These are phyloP conservation scores for Hemiscyllium ocellatum DNA, from an alignment of 2,113 vertebrate species.

Conservation along the genomic window DNA sequence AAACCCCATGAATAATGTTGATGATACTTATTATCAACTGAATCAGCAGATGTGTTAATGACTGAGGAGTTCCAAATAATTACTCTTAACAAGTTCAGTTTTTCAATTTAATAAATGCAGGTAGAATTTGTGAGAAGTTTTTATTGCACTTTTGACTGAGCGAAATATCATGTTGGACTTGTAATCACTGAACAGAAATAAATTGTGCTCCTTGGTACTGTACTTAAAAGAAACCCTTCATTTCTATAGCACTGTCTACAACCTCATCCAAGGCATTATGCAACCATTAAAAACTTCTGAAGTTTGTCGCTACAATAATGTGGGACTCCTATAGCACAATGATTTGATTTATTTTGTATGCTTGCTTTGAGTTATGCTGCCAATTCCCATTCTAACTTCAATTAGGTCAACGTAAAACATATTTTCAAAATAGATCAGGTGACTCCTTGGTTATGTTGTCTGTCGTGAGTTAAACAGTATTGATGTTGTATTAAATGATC, in stretches of 20 bases:
- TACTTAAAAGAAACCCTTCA: background rate
- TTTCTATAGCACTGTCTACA: background rate
- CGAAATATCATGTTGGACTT: background rate
- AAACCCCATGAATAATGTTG: background rate
- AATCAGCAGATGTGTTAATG: background rate
- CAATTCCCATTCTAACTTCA: background rate
- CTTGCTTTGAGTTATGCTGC: background rate
- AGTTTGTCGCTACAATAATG: background rate
- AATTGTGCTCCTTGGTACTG: background rate
- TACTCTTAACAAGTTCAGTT: background rate
- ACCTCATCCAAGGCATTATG: background rate
- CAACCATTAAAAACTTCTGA: background rate
- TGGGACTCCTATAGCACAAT: background rate
- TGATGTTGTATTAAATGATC: background rate
- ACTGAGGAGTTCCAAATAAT: background rate
- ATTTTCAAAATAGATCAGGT: background rate
- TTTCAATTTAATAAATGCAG: background rate
- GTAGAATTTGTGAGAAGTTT: background rate
- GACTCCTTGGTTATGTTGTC: background rate
- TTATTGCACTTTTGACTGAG: background rate
- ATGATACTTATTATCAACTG: background rate
- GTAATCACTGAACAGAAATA: background rate
- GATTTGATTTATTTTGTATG: background rate
- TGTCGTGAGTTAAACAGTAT: background rate
- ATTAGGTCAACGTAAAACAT: background rate